Evolutionary conservation across 2,113 vertebrate genomes (phyloP).

Genomic region (Halcyon senegalensis): DNA sequence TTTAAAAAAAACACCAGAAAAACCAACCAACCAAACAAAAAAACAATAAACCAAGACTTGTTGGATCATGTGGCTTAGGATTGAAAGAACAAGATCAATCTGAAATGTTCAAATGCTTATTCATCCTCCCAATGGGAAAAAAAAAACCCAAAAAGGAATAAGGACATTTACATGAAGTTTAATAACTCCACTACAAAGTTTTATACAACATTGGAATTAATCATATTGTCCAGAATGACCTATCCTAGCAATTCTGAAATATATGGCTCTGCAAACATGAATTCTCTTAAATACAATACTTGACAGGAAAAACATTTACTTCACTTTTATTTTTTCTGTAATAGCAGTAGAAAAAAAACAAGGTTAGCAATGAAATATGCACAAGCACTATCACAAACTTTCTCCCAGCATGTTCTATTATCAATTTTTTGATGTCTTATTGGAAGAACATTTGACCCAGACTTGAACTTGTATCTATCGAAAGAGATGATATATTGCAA

Average conservation of each 20-base stretch:
- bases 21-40: background rate
- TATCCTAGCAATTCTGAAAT: background rate
- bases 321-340: background rate
- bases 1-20: background rate
- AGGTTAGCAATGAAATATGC: conserved; percentile 25
- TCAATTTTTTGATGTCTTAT: background rate
- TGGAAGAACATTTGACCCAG: conserved; percentile 42
- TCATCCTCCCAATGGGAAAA: background rate
- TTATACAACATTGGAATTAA: background rate
- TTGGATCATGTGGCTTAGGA: background rate
- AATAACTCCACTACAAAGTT: background rate
- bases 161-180: background rate
- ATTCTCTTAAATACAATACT: conserved; percentile 7
- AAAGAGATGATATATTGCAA: conserved; percentile 25
- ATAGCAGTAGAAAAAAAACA: background rate
- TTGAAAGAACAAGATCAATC: background rate
- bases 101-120: background rate
- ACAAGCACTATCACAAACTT: conserved; percentile 11
- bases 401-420: background rate
- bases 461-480: background rate
- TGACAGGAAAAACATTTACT: conserved; percentile 12
- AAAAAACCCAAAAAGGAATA: background rate
- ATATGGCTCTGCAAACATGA: background rate
- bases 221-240: background rate
- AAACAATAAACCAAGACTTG: background rate